Percentiles rank a stretch among this genome's conserved stretches.
phyloP scores from a whole-genome alignment of 2,797 vertebrate species.

The Petrocephalus sullivani region DNA sequence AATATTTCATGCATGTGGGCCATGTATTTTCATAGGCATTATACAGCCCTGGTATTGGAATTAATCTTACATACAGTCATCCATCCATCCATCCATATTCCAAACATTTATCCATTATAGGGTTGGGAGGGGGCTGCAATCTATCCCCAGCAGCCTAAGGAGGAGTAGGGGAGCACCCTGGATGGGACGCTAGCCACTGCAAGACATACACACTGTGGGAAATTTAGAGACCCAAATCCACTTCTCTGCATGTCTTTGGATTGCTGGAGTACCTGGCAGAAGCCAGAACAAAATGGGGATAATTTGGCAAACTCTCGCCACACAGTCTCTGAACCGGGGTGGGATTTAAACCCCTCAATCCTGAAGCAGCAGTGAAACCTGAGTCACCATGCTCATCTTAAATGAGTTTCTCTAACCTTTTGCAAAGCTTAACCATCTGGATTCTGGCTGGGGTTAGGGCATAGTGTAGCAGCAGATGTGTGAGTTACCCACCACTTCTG shows the following conservation, averaged over 20 bases:
- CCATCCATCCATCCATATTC: background rate
- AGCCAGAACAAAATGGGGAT: background rate
- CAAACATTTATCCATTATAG: background rate
- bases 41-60: background rate
- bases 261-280: background rate
- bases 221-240: background rate
- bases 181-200: background rate
- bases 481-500: background rate
- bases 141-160: slow-evolving; percentile 15
- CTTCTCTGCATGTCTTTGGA: background rate
- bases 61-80: background rate
- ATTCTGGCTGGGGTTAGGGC: background rate
- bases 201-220: background rate
- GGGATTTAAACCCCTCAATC: background rate
- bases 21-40: background rate
- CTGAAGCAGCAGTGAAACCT: background rate
- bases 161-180: background rate
- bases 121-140: background rate
- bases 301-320: background rate
- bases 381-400: background rate
- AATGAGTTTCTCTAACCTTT: background rate
- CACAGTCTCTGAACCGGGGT: background rate
- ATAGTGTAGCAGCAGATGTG: background rate
- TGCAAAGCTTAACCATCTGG: background rate
- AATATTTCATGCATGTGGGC: background rate